Evolutionary conservation across 2,888 invertebrate genomes (phyloP).

Genomic region (Folsomia candida): DNA sequence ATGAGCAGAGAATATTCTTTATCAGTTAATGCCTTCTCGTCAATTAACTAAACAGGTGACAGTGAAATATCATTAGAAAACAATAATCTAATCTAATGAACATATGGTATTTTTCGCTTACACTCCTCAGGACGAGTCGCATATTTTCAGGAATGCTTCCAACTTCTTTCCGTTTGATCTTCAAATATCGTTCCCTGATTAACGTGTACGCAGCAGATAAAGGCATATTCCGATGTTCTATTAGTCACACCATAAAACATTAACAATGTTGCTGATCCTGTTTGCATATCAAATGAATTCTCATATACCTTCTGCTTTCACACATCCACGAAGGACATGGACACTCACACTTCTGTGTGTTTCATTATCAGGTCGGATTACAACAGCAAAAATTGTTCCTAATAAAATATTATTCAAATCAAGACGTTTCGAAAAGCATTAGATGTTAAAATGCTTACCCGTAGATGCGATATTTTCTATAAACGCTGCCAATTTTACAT

Average conservation of each 20-base stretch:
- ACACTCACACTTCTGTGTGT: constrained; percentile 31
- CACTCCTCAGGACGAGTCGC: constrained; percentile 19
- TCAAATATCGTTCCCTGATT: constrained; percentile 27
- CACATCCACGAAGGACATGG: constrained; percentile 39
- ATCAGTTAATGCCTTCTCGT: constrained; percentile 28
- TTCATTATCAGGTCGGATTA: constrained; percentile 43
- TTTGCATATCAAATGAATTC: neutral
- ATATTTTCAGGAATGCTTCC: constrained; percentile 34
- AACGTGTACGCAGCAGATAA: constrained; percentile 24
- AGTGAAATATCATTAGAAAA: no score
- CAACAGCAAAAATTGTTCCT: constrained; percentile 45
- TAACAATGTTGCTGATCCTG: neutral
- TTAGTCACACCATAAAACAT: neutral
- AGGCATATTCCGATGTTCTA: constrained; percentile 39
- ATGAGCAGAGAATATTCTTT: constrained; percentile 26
- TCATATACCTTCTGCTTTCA: constrained; percentile 33
- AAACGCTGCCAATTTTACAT: constrained; percentile 34
- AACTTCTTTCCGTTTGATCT: constrained; percentile 34
- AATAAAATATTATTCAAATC: neutral
- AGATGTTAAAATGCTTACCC: no score
- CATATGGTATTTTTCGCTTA: no score
- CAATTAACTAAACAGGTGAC: no score
- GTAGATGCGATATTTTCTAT: constrained; percentile 37
- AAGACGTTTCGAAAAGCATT: no score
- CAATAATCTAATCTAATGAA: no score